phyloP scores from a whole-genome alignment of 2,113 vertebrate species.

The Propithecus coquereli region DNA sequence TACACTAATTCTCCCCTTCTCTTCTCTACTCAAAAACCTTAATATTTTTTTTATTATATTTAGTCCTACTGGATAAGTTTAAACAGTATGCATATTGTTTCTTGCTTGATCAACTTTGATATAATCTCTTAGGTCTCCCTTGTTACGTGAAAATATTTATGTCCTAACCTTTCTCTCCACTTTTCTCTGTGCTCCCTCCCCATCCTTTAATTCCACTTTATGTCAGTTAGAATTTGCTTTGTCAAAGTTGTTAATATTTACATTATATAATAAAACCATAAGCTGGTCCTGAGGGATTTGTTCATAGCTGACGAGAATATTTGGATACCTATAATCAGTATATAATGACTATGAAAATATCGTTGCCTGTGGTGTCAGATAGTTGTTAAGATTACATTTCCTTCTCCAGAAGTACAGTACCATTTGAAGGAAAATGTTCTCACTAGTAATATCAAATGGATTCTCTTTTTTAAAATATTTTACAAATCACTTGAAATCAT shows the following conservation, averaged over 20 bases:
- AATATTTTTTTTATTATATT: background rate
- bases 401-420: background rate
- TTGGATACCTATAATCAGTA: background rate
- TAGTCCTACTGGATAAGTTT: background rate
- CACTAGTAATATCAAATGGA: background rate
- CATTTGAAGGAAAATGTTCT: background rate
- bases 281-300: background rate
- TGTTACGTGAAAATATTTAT: background rate
- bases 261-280: background rate
- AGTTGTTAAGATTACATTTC: background rate
- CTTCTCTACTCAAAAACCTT: background rate
- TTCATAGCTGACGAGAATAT: background rate
- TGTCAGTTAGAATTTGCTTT: background rate
- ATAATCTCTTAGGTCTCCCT: background rate
- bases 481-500: background rate
- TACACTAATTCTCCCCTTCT: too few species aligned
- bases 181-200: background rate
- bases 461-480: background rate
- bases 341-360: background rate
- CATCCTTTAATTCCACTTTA: background rate
- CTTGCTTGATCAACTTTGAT: background rate
- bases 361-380: background rate
- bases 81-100: background rate
- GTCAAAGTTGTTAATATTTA: background rate
- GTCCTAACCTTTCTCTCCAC: background rate